A percentile compares a stretch with the other conserved stretches of the same genome.
phyloP scores from a whole-genome alignment of 1,140 invertebrate species.

The Micrasema longulum region DNA sequence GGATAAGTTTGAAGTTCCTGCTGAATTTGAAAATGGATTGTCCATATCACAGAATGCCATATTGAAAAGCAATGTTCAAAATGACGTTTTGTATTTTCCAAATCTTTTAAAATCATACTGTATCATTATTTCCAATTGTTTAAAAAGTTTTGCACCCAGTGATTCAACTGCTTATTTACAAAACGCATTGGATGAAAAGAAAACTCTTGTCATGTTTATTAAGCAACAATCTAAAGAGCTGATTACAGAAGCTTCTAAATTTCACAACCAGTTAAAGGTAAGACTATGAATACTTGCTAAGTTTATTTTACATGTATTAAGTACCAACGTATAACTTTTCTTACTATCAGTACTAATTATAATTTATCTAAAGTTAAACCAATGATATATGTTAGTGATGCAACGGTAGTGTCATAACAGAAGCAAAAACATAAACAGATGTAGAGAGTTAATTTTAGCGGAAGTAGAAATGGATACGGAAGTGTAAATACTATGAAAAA shows the following conservation, averaged over 20 bases:
- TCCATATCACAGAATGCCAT: constrained; percentile 30
- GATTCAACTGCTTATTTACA: not conserved
- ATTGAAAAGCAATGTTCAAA: constrained; percentile 31
- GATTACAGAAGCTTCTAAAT: constrained; percentile 27
- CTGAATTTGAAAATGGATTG: constrained; percentile 28
- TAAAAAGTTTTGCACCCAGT: constrained; percentile 22
- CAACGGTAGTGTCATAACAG: too few species aligned
- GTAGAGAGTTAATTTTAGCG: too few species aligned
- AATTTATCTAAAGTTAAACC: too few species aligned
- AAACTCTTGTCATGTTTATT: constrained; percentile 20
- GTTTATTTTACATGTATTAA: too few species aligned
- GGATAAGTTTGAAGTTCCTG: constrained; percentile 22
- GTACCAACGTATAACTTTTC: too few species aligned
- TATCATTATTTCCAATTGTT: constrained; percentile 24
- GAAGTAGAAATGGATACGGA: too few species aligned
- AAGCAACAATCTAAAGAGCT: constrained; percentile 38
- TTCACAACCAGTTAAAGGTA: constrained; percentile 45
- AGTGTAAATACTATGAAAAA: too few species aligned
- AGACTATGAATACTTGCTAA: too few species aligned
- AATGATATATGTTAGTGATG: too few species aligned
- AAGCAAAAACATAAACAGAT: too few species aligned
- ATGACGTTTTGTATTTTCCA: constrained; percentile 47
- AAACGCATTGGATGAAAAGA: constrained; percentile 21
- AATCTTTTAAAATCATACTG: constrained; percentile 45
- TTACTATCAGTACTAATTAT: too few species aligned